Conservation (phyloP, 2,113 vertebrate genomes). For the Saiga tatarica region DNA sequence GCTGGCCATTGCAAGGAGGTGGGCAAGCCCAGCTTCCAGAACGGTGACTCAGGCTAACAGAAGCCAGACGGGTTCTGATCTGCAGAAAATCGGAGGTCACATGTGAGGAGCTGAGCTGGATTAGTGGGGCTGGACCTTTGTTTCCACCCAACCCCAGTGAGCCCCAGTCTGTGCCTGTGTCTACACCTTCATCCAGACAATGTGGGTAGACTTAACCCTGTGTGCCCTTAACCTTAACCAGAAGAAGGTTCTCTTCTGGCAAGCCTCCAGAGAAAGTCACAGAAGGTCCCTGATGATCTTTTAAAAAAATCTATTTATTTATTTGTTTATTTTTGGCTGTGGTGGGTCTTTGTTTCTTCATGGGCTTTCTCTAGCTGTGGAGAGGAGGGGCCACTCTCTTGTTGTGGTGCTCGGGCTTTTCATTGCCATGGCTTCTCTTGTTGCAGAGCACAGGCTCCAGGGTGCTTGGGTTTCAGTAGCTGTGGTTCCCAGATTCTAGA, state of each 20-base stretch:
- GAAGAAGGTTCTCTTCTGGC: not conserved
- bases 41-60: constrained; percentile 59
- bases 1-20: not conserved
- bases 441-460: not conserved
- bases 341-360: not conserved
- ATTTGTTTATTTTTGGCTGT: not conserved
- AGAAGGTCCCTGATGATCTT: not conserved
- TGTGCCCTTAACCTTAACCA: not conserved
- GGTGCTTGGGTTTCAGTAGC: not conserved
- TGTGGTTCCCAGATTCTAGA: not conserved
- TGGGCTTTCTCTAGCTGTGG: not conserved
- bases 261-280: not conserved
- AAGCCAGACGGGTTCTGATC: constrained; percentile 54
- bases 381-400: not conserved
- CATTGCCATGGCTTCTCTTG: not conserved
- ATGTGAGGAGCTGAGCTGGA: not conserved
- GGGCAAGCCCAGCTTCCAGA: not conserved
- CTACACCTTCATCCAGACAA: not conserved
- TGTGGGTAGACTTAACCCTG: not conserved
- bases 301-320: not conserved
- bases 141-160: not conserved
- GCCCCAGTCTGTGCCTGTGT: not conserved
- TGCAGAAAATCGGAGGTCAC: not conserved
- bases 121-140: not conserved
- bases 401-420: not conserved